These are phyloP conservation scores for Prosopocoilus inquinatus DNA, from an alignment of 2,888 invertebrate species.

Conservation along the genomic window DNA sequence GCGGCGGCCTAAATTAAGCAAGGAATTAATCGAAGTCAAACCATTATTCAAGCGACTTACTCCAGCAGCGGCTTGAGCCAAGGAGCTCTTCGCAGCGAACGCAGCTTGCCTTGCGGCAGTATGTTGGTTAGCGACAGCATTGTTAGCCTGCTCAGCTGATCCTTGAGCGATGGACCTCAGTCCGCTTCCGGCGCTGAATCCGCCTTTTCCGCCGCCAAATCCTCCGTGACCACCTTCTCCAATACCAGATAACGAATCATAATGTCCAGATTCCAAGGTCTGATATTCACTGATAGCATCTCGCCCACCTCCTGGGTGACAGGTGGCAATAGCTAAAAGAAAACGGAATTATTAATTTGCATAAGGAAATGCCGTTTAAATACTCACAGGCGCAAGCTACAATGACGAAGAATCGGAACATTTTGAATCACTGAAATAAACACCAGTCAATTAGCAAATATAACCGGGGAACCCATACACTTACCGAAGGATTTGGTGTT, in stretches of 20 bases:
- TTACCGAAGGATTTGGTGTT: neutral
- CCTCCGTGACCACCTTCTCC: conserved; percentile 25
- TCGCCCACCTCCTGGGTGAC: neutral
- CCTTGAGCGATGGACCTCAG: conserved; percentile 62
- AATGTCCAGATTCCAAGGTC: conserved; percentile 13
- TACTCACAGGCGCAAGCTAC: neutral
- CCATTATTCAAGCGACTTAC: conserved; percentile 27
- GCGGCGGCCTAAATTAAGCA: conserved; percentile 55
- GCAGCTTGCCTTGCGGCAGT: conserved; percentile 61
- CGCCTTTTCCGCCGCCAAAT: conserved; percentile 44
- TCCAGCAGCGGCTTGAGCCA: conserved; percentile 68
- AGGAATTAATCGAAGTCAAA: neutral
- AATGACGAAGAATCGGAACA: conserved; percentile 3
- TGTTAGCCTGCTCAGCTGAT: conserved; percentile 68
- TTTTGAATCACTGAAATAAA: neutral
- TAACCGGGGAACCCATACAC: neutral
- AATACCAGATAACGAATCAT: conserved; percentile 10
- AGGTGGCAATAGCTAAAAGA: neutral
- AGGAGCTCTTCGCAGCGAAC: conserved; percentile 66
- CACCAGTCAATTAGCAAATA: neutral
- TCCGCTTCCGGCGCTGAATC: conserved; percentile 60
- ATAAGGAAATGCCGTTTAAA: neutral
- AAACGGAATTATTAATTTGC: neutral
- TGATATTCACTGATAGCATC: neutral
- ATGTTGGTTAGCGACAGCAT: conserved; percentile 60